Conservation (phyloP, 2,113 vertebrate species). For the Corythornis vintsioides region DNA sequence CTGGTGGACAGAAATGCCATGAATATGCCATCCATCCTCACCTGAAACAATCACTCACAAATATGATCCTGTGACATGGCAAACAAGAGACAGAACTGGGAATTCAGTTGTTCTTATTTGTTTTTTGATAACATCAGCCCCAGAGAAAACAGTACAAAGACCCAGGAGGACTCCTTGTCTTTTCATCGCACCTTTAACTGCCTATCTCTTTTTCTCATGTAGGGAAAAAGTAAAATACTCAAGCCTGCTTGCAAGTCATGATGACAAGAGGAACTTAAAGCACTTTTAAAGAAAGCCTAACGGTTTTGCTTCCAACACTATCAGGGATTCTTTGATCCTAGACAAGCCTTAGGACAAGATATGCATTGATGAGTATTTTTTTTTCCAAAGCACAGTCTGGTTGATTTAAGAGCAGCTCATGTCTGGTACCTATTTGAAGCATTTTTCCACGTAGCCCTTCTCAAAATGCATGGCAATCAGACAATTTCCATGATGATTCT, state of each 20-base stretch:
- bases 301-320: background rate
- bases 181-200: background rate
- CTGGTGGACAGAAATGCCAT: background rate
- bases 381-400: background rate
- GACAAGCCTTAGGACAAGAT: background rate
- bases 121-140: background rate
- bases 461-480: background rate
- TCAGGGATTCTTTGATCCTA: background rate
- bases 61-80: background rate
- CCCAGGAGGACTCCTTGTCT: background rate
- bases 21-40: background rate
- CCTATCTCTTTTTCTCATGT: background rate
- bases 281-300: background rate
- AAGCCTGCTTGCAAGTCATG: background rate
- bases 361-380: background rate
- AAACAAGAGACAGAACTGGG: background rate
- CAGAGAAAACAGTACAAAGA: background rate
- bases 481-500: conserved; percentile 42
- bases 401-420: conserved; percentile 5
- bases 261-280: background rate
- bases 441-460: background rate
- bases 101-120: background rate
- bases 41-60: background rate
- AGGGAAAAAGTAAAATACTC: background rate
- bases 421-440: background rate